Conservation (phyloP, 1,140 invertebrate genomes). For the Ladona fulva region DNA sequence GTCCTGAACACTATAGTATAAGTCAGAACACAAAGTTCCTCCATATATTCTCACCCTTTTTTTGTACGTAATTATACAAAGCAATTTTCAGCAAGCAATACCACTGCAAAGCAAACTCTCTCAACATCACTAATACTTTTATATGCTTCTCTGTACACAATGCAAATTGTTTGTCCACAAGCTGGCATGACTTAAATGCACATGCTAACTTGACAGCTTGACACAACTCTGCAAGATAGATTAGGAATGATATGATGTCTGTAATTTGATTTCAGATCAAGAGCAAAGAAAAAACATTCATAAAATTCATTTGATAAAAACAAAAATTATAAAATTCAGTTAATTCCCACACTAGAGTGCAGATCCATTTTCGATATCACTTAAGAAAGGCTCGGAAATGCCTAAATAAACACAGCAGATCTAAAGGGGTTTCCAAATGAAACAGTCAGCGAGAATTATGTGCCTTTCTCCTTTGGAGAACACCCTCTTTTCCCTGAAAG, state of each 20-base stretch:
- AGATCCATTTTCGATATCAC: too few relatives aligned
- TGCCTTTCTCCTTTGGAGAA: too few relatives aligned
- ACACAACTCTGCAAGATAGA: neutral
- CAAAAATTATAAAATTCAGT: neutral
- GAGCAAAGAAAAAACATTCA: neutral
- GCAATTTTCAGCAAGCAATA: neutral
- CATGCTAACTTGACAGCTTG: neutral
- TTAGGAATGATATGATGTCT: constrained; percentile 2
- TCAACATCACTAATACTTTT: constrained; percentile 8
- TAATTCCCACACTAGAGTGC: too few relatives aligned
- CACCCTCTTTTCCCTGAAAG: too few relatives aligned
- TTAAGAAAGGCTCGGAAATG: too few relatives aligned
- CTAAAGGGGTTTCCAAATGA: too few relatives aligned
- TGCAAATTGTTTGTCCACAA: neutral
- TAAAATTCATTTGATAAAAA: neutral
- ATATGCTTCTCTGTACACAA: neutral
- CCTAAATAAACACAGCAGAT: too few relatives aligned
- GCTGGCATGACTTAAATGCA: neutral
- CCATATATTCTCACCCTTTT: neutral
- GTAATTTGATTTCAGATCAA: neutral
- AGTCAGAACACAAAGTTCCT: neutral
- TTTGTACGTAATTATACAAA: neutral
- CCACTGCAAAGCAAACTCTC: neutral
- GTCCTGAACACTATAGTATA: neutral
- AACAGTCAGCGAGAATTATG: too few relatives aligned